A percentile compares a stretch with the other conserved stretches of the same genome.
phyloP scores from a whole-genome alignment of 2,888 invertebrate species.

The Heteropelma amictum region DNA sequence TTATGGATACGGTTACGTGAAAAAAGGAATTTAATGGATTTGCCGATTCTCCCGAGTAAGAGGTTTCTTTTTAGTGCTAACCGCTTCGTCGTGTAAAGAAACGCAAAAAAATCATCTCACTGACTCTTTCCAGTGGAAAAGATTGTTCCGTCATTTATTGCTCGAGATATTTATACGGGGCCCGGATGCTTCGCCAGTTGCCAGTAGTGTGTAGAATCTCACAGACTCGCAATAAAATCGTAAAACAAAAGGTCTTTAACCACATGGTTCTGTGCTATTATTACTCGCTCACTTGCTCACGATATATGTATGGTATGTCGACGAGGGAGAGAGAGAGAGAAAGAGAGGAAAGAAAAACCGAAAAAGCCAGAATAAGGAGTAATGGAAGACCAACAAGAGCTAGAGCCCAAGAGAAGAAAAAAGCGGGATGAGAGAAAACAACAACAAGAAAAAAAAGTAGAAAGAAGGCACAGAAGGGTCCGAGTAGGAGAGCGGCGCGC shows the following conservation, averaged over 20 bases:
- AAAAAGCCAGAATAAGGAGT: neutral
- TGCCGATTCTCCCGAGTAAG: no score
- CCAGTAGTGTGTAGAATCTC: conserved; percentile 31
- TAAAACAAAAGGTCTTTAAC: conserved; percentile 54
- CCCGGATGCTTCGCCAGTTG: conserved; percentile 33
- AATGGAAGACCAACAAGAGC: conserved; percentile 14
- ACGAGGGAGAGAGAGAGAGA: conserved; percentile 27
- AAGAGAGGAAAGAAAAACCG: conserved; percentile 13
- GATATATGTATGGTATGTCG: neutral
- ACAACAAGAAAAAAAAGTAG: conserved; percentile 14
- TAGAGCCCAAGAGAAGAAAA: conserved; percentile 2
- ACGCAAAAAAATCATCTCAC: neutral
- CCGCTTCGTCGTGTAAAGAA: neutral
- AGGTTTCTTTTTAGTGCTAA: neutral
- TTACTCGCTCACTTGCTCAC: conserved; percentile 46
- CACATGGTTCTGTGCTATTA: conserved; percentile 48
- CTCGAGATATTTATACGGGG: conserved; percentile 9
- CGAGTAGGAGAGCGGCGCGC: conserved; percentile 34
- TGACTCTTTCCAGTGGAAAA: conserved; percentile 9
- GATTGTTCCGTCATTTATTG: conserved; percentile 33
- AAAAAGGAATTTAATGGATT: no score
- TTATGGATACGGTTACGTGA: no score
- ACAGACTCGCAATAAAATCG: conserved; percentile 47
- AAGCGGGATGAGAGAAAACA: conserved; percentile 18
- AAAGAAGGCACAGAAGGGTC: conserved; percentile 24